These are phyloP conservation scores for Pseudomyrmex gracilis DNA, from an alignment of 1,140 invertebrate genomes.

Conservation along the genomic window DNA sequence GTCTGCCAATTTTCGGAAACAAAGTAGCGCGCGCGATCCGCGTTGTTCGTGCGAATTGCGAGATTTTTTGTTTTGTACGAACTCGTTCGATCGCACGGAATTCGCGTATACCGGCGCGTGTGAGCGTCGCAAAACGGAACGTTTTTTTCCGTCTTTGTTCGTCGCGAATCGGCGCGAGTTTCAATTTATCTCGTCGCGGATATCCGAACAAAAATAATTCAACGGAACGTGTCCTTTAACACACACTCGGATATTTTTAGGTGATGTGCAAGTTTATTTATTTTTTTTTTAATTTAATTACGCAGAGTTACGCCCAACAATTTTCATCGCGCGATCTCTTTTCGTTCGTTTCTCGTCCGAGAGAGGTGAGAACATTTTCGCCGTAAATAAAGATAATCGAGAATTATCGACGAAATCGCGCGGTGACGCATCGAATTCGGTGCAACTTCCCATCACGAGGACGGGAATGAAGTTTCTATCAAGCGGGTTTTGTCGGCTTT, in stretches of 20 bases:
- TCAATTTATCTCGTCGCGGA: no score
- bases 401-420: conserved; percentile 2
- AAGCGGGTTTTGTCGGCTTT: conserved; percentile 16
- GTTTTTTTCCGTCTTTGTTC: not conserved
- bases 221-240: no score
- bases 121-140: not conserved
- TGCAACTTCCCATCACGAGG: not conserved
- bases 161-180: not conserved
- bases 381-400: not conserved
- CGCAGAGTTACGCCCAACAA: no score
- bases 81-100: conserved; percentile 2
- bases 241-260: no score
- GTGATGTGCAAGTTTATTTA: no score
- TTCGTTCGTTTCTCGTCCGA: no score
- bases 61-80: conserved; percentile 7
- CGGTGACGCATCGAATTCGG: not conserved
- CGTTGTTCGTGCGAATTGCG: conserved; percentile 32
- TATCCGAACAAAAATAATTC: no score
- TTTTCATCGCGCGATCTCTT: no score
- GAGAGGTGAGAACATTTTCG: no score
- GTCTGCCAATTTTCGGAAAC: conserved; percentile 41
- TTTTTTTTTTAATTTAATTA: no score
- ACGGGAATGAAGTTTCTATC: conserved; percentile 26
- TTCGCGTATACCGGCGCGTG: conserved; percentile 8
- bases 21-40: conserved; percentile 28